These are phyloP conservation scores for Acinonyx jubatus DNA, from an alignment of 2,113 vertebrate genomes.

Conservation along the genomic window DNA sequence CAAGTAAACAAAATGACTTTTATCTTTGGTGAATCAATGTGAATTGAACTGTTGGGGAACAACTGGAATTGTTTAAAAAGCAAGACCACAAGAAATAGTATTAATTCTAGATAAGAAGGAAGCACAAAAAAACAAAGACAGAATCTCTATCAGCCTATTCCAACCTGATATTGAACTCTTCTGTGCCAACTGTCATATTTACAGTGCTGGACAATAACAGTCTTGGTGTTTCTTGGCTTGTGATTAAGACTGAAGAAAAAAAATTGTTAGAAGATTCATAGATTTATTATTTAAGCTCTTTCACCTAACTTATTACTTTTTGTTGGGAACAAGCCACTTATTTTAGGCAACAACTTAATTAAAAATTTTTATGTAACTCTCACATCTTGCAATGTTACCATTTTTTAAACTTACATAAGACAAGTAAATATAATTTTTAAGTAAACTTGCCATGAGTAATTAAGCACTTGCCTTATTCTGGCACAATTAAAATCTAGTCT, in stretches of 20 bases:
- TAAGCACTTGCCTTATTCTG: conserved; percentile 1
- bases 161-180: not conserved
- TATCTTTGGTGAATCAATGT: not conserved
- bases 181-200: not conserved
- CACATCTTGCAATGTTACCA: not conserved
- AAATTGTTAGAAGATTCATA: not conserved
- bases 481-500: not conserved
- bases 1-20: not conserved
- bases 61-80: not conserved
- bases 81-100: not conserved
- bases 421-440: not conserved
- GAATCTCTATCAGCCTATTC: not conserved
- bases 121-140: not conserved
- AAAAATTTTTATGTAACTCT: not conserved
- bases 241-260: not conserved
- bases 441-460: not conserved
- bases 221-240: not conserved
- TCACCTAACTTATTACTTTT: not conserved
- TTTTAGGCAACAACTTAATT: conserved; percentile 32
- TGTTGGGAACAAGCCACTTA: not conserved
- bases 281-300: not conserved
- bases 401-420: not conserved
- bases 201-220: not conserved
- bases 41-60: not conserved
- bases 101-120: not conserved